phyloP scores from a whole-genome alignment of 2,888 invertebrate species.

The Cantharis rustica region DNA sequence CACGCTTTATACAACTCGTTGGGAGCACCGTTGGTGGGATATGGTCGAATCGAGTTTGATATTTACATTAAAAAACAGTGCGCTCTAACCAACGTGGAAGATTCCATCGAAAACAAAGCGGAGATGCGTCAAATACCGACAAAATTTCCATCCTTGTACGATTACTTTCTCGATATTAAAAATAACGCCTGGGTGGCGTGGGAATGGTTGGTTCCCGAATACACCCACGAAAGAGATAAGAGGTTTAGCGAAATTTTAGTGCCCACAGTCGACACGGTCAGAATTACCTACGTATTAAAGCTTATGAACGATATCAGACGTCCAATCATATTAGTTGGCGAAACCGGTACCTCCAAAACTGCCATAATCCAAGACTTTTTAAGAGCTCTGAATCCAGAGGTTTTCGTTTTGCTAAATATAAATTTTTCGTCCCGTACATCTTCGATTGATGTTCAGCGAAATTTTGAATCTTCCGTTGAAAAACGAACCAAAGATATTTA shows the following conservation, averaged over 20 bases:
- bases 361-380: slow-evolving; percentile 86
- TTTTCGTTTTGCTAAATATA: slow-evolving; percentile 79
- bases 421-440: slow-evolving; percentile 93
- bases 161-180: slow-evolving; percentile 76
- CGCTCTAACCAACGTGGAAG: slow-evolving; percentile 72
- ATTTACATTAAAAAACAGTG: slow-evolving; percentile 76
- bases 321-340: slow-evolving; percentile 85
- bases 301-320: slow-evolving; percentile 76
- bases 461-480: slow-evolving; percentile 85
- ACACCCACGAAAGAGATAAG: slow-evolving; percentile 70
- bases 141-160: slow-evolving; percentile 73
- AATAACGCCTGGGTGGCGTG: slow-evolving; percentile 81
- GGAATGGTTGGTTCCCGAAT: slow-evolving; percentile 78
- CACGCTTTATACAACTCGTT: slow-evolving; percentile 83
- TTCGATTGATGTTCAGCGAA: slow-evolving; percentile 87
- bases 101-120: slow-evolving; percentile 67
- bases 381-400: slow-evolving; percentile 68
- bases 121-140: slow-evolving; percentile 76
- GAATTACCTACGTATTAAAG: slow-evolving; percentile 77
- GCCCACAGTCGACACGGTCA: slow-evolving; percentile 86
- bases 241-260: slow-evolving; percentile 86
- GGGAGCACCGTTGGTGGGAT: slow-evolving; percentile 76
- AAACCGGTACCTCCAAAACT: slow-evolving; percentile 92
- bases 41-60: slow-evolving; percentile 76
- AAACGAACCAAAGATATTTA: slow-evolving; percentile 89